Conservation (phyloP, 1,140 invertebrate species). For the Choristoneura fumiferana region DNA sequence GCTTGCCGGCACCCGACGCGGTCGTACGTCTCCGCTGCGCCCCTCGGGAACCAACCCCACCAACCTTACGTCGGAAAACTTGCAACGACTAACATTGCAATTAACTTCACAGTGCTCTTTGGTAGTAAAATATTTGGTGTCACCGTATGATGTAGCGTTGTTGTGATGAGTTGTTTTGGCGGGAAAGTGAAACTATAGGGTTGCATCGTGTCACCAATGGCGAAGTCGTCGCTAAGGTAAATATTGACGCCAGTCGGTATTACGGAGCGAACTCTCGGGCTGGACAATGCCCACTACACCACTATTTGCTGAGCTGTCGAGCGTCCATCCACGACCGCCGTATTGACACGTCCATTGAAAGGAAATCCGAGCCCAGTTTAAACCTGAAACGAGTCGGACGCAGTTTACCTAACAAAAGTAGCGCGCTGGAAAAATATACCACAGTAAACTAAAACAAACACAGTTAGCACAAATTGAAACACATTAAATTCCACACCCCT, state of each 20-base stretch:
- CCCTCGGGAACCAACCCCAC: conserved; percentile 21
- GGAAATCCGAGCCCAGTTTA: background rate
- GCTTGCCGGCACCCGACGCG: conserved; percentile 47
- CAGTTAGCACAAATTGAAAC: conserved; percentile 20
- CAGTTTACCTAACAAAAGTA: no score
- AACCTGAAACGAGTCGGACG: conserved; percentile 11
- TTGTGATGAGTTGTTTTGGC: conserved; percentile 47
- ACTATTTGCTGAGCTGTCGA: conserved; percentile 47
- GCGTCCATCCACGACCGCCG: conserved; percentile 26
- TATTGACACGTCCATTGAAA: conserved; percentile 22
- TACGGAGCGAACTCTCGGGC: conserved; percentile 27
- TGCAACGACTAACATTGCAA: conserved; percentile 25
- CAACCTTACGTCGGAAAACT: conserved; percentile 20
- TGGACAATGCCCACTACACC: conserved; percentile 34
- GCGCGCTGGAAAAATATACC: no score
- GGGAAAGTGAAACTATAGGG: conserved; percentile 30
- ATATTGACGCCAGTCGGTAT: conserved; percentile 46
- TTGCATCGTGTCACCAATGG: conserved; percentile 37
- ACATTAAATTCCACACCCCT: conserved; percentile 25
- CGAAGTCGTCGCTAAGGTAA: conserved; percentile 51
- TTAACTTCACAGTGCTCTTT: conserved; percentile 14
- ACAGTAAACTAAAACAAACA: conserved; percentile 20
- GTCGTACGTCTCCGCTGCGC: conserved; percentile 39
- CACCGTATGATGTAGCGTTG: conserved; percentile 35
- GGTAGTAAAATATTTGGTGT: conserved; percentile 29